Conservation (phyloP, 2,113 vertebrate species). For the Sander vitreus region DNA sequence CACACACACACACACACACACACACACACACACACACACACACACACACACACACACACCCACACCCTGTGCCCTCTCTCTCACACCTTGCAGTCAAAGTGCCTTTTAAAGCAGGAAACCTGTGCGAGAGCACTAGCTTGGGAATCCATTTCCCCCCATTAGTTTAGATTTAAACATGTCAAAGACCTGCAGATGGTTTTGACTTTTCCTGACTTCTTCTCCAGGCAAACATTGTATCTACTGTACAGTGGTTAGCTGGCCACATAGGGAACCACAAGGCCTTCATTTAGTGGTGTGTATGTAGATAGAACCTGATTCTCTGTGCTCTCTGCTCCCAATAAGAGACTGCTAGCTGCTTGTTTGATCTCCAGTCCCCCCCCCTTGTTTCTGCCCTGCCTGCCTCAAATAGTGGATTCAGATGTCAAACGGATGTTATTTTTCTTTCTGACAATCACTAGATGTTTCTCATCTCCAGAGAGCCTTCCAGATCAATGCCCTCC, state of each 20-base stretch:
- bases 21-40: constrained; percentile 18
- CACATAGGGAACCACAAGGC: constrained; percentile 43
- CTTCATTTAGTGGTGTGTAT: constrained; percentile 27
- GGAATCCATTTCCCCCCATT: constrained; percentile 72
- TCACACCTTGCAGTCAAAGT: constrained; percentile 58
- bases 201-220: constrained; percentile 65
- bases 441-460: constrained; percentile 64
- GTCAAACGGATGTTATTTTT: constrained; percentile 74
- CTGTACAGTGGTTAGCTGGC: constrained; percentile 42
- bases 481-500: constrained; percentile 46
- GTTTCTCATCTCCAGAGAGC: constrained; percentile 56
- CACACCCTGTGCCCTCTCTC: constrained; percentile 37
- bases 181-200: constrained; percentile 71
- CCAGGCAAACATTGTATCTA: constrained; percentile 52
- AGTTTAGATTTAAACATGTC: constrained; percentile 77
- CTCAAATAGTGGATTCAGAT: constrained; percentile 68
- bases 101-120: constrained; percentile 70
- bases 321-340: constrained; percentile 66
- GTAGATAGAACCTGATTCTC: constrained; percentile 45
- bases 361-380: constrained; percentile 50
- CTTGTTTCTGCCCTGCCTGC: constrained; percentile 31
- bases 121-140: constrained; percentile 60
- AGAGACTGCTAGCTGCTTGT: constrained; percentile 52
- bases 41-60: constrained; percentile 18
- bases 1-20: background rate